phyloP scores from a whole-genome alignment of 2,888 invertebrate species.

The Mesoligia furuncula region DNA sequence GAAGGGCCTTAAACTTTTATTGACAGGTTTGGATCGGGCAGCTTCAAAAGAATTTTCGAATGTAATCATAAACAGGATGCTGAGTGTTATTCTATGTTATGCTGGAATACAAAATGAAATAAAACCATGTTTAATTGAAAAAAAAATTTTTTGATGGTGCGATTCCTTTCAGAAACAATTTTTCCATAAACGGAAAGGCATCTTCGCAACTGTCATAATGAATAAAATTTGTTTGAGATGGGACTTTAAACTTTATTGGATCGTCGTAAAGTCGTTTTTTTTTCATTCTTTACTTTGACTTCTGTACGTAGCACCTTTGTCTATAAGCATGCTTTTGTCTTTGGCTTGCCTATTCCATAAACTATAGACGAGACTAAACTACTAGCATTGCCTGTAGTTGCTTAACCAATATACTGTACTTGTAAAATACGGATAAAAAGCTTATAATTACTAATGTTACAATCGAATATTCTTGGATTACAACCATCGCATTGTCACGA shows the following conservation, averaged over 20 bases:
- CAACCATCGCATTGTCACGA: constrained; percentile 80
- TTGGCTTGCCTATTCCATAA: constrained; percentile 79
- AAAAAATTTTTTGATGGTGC: background rate
- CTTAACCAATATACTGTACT: constrained; percentile 89
- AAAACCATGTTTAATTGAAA: background rate
- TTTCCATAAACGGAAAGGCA: constrained; percentile 41
- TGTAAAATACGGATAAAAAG: constrained; percentile 87
- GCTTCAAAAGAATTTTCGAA: background rate
- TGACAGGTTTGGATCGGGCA: background rate
- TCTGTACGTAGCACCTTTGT: constrained; percentile 59
- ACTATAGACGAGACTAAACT: constrained; percentile 86
- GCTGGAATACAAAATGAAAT: background rate
- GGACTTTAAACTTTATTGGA: background rate
- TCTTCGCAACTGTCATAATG: constrained; percentile 48
- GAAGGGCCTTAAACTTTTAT: background rate
- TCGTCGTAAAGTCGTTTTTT: fast-evolving
- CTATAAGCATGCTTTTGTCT: constrained; percentile 70
- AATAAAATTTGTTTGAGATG: background rate
- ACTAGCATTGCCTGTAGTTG: constrained; percentile 90
- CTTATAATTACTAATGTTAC: constrained; percentile 89
- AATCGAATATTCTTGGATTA: constrained; percentile 85
- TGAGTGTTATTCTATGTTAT: background rate
- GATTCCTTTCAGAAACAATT: constrained; percentile 25
- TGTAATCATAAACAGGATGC: background rate
- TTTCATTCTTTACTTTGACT: background rate